Conservation (phyloP, 2,888 invertebrate species). For the Noctua comes region DNA sequence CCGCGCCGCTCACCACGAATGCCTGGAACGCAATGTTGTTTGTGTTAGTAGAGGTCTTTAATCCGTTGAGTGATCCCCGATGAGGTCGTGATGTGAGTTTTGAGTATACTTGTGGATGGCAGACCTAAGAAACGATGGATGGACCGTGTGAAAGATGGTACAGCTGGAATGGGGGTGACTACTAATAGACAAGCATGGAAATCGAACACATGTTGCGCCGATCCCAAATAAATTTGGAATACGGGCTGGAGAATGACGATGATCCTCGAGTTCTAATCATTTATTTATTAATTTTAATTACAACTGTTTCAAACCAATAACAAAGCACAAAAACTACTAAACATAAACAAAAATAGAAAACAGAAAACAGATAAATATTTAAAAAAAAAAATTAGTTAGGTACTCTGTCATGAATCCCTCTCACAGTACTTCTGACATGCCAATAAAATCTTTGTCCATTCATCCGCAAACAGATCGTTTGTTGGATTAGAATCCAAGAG, state of each 20-base stretch:
- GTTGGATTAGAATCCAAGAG: no score
- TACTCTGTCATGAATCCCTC: no score
- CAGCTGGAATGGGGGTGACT: neutral
- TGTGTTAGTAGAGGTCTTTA: constrained; percentile 1
- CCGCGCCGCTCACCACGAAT: constrained; percentile 87
- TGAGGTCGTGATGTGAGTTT: neutral
- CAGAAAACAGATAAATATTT: no score
- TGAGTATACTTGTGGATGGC: neutral
- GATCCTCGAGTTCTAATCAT: no score
- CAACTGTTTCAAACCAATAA: no score
- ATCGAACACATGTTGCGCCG: neutral
- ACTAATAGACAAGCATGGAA: neutral
- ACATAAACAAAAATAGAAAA: no score
- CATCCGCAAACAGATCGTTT: no score
- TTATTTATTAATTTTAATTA: no score
- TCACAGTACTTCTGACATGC: no score
- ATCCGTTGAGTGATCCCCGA: neutral
- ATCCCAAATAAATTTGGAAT: neutral
- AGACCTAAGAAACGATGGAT: neutral
- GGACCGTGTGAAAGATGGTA: neutral
- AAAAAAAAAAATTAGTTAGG: no score
- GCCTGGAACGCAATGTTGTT: constrained; percentile 74
- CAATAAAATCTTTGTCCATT: no score
- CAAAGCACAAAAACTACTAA: no score
- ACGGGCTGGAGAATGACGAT: neutral